Percentiles rank a stretch among this genome's conserved stretches.
These are phyloP conservation scores for Drosophila pseudotalamancana DNA, from an alignment of 2,888 invertebrate species.

Conservation along the genomic window DNA sequence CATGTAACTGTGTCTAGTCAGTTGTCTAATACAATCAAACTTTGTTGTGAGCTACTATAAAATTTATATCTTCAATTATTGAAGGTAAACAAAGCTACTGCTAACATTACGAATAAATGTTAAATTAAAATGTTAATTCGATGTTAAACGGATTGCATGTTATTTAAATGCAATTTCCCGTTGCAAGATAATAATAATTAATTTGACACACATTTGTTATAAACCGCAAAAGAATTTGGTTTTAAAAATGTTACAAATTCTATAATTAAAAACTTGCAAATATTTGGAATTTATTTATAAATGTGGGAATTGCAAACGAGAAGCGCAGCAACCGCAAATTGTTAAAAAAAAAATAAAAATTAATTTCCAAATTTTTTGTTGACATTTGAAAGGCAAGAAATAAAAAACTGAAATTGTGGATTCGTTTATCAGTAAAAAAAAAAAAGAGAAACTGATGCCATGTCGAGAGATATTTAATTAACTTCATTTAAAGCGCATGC, in stretches of 20 bases:
- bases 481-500: constrained; percentile 46
- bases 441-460: constrained; percentile 17
- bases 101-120: no score
- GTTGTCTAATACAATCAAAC: no score
- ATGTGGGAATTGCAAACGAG: neutral
- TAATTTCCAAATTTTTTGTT: constrained; percentile 5
- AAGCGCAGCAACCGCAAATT: constrained; percentile 24
- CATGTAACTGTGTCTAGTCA: no score
- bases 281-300: constrained; percentile 8
- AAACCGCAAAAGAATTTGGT: constrained; percentile 47
- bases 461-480: constrained; percentile 55
- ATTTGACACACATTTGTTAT: constrained; percentile 1
- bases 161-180: no score
- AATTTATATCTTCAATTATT: no score
- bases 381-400: neutral
- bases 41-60: no score
- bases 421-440: constrained; percentile 28
- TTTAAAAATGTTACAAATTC: constrained; percentile 2
- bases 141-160: no score
- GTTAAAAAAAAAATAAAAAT: constrained; percentile 27
- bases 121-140: no score
- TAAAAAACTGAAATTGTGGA: neutral
- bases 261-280: constrained; percentile 28
- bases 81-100: no score
- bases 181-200: neutral